Conservation (phyloP, 2,888 invertebrate genomes). For the Callyntrura guangdongensis region DNA sequence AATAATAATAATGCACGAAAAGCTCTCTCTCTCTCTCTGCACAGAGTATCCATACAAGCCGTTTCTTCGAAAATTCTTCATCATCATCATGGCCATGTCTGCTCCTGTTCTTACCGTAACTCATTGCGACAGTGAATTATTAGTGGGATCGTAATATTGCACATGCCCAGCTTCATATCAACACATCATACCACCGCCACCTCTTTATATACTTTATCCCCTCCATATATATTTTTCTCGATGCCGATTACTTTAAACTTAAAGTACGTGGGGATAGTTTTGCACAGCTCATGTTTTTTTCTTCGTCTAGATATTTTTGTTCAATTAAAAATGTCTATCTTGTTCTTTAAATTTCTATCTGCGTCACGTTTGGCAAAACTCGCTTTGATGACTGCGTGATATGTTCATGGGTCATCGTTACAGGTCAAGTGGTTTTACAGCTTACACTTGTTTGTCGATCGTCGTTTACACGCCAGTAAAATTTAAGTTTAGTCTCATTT, state of each 20-base stretch:
- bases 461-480: slow-evolving; percentile 71
- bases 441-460: slow-evolving; percentile 55
- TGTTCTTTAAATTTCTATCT: slow-evolving; percentile 24
- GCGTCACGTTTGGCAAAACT: not conserved
- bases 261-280: not conserved
- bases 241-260: not conserved
- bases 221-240: not conserved
- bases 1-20: slow-evolving; percentile 18
- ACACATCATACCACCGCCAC: not conserved
- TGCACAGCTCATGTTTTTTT: not conserved
- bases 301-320: not conserved
- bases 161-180: slow-evolving; percentile 15
- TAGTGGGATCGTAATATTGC: not conserved
- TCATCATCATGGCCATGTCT: not conserved
- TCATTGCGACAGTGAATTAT: not conserved
- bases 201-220: not conserved
- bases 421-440: slow-evolving; percentile 69
- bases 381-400: not conserved
- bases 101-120: not conserved
- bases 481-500: slow-evolving; percentile 23
- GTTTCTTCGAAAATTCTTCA: not conserved
- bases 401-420: slow-evolving; percentile 52
- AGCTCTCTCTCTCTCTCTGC: not conserved
- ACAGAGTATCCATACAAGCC: not conserved
- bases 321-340: not conserved